Base-by-base conservation (phyloP, 1,140 invertebrate genomes). In the Stegodyphus mimosarum region DNA sequence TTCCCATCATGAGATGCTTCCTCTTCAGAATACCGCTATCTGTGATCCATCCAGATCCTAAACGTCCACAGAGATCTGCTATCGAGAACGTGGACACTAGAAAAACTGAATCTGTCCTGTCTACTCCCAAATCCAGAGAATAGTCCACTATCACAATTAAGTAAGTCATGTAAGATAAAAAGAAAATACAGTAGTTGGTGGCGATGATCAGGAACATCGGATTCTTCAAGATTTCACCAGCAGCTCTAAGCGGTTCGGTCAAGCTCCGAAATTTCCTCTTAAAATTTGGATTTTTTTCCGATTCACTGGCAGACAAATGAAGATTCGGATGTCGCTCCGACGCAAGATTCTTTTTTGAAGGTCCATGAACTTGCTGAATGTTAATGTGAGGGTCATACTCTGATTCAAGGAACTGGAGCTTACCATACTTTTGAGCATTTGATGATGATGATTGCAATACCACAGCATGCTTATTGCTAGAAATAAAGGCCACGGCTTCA, bases 91-190 rank as follows among this genome's bases (percentile, higher is more conserved):
- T 69, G 7, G 80, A 88, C 49, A 88, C 55, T 2, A 88, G 67
- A 6, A 83, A 80, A 1, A 87, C 84, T 6, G 87, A 80, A 49
- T 87, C 71, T 10, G 49, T 53, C 7, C 74, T 73, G 3, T 85
- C 73, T 7, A 87, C 64, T 18, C 83, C 86, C 50, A 77, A 73
- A 83, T 88, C 88, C 18, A 88, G 55, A n/a, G 80, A 87, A 81
- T 87, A 88, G 15, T 88, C 88, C 13, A 88, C 86, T 7, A 88
- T 87, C 5, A 88, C 77, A 11, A 88, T 86, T 9, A 78, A 51
- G 53, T 86, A 88, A 9, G 87, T 88, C 78, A 86, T 87, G 63
- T 85, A 88, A 7, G 75, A 83, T 66, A 79, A 69, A 52, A 84
- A 81, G 49, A 87, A 88, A 15, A 87, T 67, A 0, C 72, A 72